These are phyloP conservation scores for Conops quadrifasciatus DNA, from an alignment of 2,888 invertebrate species.

Conservation along the genomic window DNA sequence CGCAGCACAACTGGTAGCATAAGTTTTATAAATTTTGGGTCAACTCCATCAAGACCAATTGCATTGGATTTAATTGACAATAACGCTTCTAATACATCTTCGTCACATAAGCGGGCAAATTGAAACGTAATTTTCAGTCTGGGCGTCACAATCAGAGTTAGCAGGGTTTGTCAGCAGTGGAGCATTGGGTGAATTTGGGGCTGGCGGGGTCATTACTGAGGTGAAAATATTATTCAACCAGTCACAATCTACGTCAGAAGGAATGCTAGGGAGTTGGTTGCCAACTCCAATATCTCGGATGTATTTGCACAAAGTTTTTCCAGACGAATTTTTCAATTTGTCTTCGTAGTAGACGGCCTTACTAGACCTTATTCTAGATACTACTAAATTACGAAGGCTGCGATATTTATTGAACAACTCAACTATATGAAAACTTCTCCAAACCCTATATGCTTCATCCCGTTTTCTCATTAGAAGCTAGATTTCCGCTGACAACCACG, in stretches of 20 bases:
- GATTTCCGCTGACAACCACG: not conserved
- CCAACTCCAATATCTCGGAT: not conserved
- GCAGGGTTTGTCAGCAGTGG: not conserved
- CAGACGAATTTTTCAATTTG: constrained; percentile 5
- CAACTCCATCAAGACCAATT: not conserved
- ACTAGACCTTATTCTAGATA: not conserved
- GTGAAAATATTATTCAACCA: too few relatives aligned
- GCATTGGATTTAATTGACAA: constrained; percentile 7
- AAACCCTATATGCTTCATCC: not conserved
- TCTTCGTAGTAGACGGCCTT: not conserved
- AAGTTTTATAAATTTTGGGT: not conserved
- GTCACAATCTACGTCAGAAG: not conserved
- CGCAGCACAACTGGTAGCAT: not conserved
- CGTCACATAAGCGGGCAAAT: too few relatives aligned
- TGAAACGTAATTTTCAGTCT: not conserved
- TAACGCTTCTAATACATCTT: not conserved
- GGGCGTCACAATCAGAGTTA: not conserved
- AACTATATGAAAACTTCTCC: constrained; percentile 8
- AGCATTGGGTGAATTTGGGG: not conserved
- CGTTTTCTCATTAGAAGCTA: not conserved
- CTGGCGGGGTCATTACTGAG: too few relatives aligned
- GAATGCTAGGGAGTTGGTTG: not conserved
- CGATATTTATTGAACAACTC: not conserved
- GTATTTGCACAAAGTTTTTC: not conserved
- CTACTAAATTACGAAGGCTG: not conserved